Conservation (phyloP, 2,888 invertebrate genomes). For the Leptinotarsa haldemani region DNA sequence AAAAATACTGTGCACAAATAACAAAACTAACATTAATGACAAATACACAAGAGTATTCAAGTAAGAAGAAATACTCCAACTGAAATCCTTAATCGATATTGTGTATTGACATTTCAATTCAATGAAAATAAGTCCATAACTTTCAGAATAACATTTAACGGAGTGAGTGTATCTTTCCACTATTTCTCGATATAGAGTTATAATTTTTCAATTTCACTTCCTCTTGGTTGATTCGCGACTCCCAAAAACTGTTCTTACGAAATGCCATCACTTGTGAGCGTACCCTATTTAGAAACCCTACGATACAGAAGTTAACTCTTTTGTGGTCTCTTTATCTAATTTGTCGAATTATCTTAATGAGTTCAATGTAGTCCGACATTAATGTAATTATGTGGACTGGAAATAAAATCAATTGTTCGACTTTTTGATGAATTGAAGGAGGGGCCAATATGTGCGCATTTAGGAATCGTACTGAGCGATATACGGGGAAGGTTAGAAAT, state of each 20-base stretch:
- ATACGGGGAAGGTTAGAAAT: too few species aligned
- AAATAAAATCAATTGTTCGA: background rate
- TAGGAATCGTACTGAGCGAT: too few species aligned
- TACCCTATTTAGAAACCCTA: slow-evolving; percentile 25
- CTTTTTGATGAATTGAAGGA: slow-evolving; percentile 6
- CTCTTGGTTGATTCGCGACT: background rate
- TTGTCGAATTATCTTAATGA: slow-evolving; percentile 24
- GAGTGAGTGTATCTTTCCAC: too few species aligned
- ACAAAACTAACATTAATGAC: too few species aligned
- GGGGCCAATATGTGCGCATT: background rate
- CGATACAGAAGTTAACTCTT: slow-evolving; percentile 22
- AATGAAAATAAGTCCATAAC: too few species aligned
- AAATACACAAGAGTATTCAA: too few species aligned
- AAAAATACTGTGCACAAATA: too few species aligned
- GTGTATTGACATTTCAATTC: too few species aligned
- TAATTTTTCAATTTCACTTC: background rate
- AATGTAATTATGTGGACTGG: slow-evolving; percentile 11
- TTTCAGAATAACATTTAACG: too few species aligned
- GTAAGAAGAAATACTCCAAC: too few species aligned
- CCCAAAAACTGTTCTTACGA: background rate
- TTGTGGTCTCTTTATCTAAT: slow-evolving; percentile 28
- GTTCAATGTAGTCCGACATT: slow-evolving; percentile 10
- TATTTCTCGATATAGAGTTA: too few species aligned
- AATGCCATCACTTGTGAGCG: slow-evolving; percentile 10
- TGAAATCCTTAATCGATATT: too few species aligned